Base-by-base conservation (phyloP, 2,113 vertebrate species). In the Eira barbara region DNA sequence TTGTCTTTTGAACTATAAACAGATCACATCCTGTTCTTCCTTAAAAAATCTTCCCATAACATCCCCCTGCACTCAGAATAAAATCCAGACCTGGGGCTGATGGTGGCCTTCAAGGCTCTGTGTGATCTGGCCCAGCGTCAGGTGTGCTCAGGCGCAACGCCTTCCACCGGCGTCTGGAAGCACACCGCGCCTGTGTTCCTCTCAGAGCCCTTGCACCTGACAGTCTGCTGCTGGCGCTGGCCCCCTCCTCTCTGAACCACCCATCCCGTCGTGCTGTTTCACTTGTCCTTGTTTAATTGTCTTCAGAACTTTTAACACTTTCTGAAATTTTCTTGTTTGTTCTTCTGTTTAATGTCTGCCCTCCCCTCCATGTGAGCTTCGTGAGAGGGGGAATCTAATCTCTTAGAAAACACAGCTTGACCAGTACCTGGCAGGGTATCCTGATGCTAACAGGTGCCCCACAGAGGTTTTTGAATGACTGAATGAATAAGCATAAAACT, bases 1-100 rank as follows among this genome's bases (percentile, higher is more conserved):
- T 52, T 34, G 10, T 61, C 65, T 93, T 94, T 79, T 88, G 85
- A 93, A 96, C 57, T 42, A 65, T 73, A 74, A 45, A 61, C 25
- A 69, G 67, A 86, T 83, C 2, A 5, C 27, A 45, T 12, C 15
- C 42, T 29, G 23, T 17, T 17, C 3, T 57, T 34, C 39, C 31
- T 94, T 93, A 39, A 71, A 93, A 94, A 52, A 42, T 61, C 8
- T 69, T 49, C 34, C 20, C 31, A 14, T 45, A 34, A 65, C 45
- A 52, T 17, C n/a, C 31, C 73, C 67, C 1, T n/a, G 20, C 18
- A 93, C 17, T 65, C 59, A 20, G 63, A 81, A 86, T 42, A 89
- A 85, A 73, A 80, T 34, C n/a, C 39, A 49, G 76, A 20, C 20
- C 52, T 7, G 34, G n/a, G 39, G 8, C 31, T 97, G 9, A 83